These are phyloP conservation scores for Theocolax elegans DNA, from an alignment of 1,140 invertebrate species.

Conservation along the genomic window DNA sequence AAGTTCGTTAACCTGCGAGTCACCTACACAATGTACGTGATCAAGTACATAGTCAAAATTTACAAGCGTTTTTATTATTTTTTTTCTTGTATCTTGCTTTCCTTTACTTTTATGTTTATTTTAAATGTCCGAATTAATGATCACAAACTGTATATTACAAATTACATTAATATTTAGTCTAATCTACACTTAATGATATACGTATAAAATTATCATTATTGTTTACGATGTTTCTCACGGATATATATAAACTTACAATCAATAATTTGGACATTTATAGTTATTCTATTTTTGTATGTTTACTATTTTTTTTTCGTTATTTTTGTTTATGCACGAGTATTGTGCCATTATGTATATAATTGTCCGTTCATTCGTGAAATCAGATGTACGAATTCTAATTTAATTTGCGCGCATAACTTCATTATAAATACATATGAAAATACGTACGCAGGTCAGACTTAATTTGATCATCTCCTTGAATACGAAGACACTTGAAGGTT, in stretches of 20 bases:
- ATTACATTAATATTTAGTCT: background rate
- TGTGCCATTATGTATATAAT: no score
- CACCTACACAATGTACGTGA: conserved; percentile 22
- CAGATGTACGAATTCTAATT: no score
- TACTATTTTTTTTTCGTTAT: background rate
- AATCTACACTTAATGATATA: background rate
- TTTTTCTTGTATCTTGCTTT: background rate
- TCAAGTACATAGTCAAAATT: conserved; percentile 36
- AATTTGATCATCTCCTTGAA: conserved; percentile 13
- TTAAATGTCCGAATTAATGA: conserved; percentile 16
- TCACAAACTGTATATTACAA: conserved; percentile 5
- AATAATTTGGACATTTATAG: conserved; percentile 14
- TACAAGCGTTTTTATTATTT: conserved; percentile 14
- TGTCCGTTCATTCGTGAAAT: no score
- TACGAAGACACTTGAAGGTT: background rate
- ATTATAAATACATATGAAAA: conserved; percentile 12
- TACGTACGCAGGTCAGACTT: conserved; percentile 21
- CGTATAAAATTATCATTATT: conserved; percentile 3
- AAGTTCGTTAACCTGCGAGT: conserved; percentile 32
- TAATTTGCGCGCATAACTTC: background rate
- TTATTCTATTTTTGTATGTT: background rate
- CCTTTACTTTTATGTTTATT: background rate
- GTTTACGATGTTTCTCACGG: no score
- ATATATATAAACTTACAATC: conserved; percentile 1
- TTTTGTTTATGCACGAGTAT: no score